Evolutionary conservation across 2,888 invertebrate species (phyloP).

Genomic region (Thumatha senex): DNA sequence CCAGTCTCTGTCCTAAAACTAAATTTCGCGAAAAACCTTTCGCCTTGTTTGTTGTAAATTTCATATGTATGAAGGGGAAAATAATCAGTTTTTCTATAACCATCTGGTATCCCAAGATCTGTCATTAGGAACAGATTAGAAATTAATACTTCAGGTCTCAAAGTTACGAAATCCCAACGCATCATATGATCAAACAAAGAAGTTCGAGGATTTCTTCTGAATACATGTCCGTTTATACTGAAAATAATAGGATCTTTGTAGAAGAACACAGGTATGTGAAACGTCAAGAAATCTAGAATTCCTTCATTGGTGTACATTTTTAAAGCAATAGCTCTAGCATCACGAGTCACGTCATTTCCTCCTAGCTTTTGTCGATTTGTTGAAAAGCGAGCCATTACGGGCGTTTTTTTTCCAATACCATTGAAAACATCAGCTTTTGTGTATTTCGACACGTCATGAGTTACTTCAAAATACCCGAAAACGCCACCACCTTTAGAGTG

Average conservation of each 20-base stretch:
- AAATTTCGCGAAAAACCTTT: constrained; percentile 5
- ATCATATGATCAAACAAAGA: constrained; percentile 5
- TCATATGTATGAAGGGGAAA: constrained; percentile 5
- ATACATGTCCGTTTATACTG: constrained; percentile 1
- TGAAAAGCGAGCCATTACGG: constrained; percentile 8
- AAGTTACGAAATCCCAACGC: constrained; percentile 7
- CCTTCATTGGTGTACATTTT: constrained; percentile 9
- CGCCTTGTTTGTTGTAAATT: constrained; percentile 8
- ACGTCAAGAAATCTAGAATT: neutral
- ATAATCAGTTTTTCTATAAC: constrained; percentile 5
- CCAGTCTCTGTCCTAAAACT: constrained; percentile 5
- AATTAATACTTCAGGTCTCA: neutral
- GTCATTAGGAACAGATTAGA: constrained; percentile 2
- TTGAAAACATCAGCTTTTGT: constrained; percentile 7
- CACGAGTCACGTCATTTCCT: constrained; percentile 4
- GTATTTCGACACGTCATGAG: constrained; percentile 6
- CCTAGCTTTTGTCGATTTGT: constrained; percentile 8
- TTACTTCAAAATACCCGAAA: constrained; percentile 10
- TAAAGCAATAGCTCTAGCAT: constrained; percentile 5
- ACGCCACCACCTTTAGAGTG: constrained; percentile 4
- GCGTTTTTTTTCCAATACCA: constrained; percentile 8
- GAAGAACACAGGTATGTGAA: constrained; percentile 5
- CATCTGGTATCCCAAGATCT: constrained; percentile 3
- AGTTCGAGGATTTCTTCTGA: constrained; percentile 6
- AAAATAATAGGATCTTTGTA: constrained; percentile 6